Conservation (phyloP, 2,113 vertebrate species). For the Centrocercus urophasianus region DNA sequence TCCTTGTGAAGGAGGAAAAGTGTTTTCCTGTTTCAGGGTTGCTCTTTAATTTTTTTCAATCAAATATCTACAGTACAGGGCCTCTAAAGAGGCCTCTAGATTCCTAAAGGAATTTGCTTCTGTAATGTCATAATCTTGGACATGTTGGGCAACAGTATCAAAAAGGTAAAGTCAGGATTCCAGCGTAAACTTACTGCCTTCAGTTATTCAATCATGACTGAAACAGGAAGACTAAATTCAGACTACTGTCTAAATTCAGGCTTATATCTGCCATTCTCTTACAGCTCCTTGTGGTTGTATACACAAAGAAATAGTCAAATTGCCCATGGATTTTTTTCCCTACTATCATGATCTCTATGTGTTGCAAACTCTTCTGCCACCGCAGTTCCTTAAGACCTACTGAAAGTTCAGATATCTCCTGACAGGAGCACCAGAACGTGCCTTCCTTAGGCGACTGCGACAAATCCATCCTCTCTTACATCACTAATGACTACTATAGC, state of each 20-base stretch:
- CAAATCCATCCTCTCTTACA: background rate
- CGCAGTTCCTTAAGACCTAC: background rate
- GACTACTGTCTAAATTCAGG: background rate
- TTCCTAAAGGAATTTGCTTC: background rate
- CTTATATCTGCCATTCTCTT: background rate
- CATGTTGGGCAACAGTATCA: background rate
- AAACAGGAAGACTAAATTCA: constrained; percentile 3
- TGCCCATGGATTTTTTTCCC: background rate
- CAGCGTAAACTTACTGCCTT: background rate
- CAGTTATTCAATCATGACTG: background rate
- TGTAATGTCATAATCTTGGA: background rate
- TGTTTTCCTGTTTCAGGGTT: background rate
- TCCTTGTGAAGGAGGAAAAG: background rate
- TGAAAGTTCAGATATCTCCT: background rate
- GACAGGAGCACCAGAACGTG: rapidly evolving
- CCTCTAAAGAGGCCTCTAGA: background rate
- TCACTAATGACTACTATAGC: background rate
- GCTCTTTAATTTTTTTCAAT: background rate
- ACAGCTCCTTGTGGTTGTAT: background rate
- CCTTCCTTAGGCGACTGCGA: background rate
- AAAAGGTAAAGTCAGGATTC: background rate
- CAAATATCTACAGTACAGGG: background rate
- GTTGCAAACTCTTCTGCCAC: background rate
- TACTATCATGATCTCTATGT: background rate
- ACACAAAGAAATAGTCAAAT: background rate